Conservation (phyloP, 2,888 invertebrate genomes). For the Idaea biselata region DNA sequence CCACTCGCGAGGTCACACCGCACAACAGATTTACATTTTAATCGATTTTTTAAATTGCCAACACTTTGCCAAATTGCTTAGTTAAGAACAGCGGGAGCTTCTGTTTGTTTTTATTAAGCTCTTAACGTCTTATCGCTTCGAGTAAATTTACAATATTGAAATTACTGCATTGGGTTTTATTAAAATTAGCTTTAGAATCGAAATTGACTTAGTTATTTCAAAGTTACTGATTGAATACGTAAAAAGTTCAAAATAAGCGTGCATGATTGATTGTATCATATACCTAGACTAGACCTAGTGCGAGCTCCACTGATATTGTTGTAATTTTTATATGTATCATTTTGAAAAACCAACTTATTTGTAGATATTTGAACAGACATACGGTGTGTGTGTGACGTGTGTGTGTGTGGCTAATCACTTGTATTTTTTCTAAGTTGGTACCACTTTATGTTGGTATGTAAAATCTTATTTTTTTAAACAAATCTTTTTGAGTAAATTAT, state of each 20-base stretch:
- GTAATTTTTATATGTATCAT: no score
- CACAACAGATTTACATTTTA: constrained; percentile 30
- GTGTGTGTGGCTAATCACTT: no score
- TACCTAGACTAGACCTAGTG: no score
- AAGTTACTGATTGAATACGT: neutral
- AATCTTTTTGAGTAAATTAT: no score
- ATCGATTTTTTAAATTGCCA: constrained; percentile 31
- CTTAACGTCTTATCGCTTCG: constrained; percentile 5
- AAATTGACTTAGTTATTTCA: neutral
- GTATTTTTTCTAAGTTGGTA: no score
- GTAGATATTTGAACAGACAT: no score
- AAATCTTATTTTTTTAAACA: no score
- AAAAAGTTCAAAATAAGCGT: neutral
- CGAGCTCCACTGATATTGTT: no score
- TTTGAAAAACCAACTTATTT: no score
- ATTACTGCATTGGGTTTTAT: neutral
- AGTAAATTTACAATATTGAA: constrained; percentile 16
- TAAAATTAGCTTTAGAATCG: neutral
- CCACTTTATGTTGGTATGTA: no score
- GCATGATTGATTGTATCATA: no score
- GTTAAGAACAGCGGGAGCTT: constrained; percentile 12
- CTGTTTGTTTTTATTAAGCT: constrained; percentile 8
- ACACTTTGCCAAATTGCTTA: constrained; percentile 29
- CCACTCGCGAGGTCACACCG: constrained; percentile 19
- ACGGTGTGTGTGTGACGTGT: no score